These are phyloP conservation scores for Herminia tarsipennalis DNA, from an alignment of 2,888 invertebrate species.

Conservation along the genomic window DNA sequence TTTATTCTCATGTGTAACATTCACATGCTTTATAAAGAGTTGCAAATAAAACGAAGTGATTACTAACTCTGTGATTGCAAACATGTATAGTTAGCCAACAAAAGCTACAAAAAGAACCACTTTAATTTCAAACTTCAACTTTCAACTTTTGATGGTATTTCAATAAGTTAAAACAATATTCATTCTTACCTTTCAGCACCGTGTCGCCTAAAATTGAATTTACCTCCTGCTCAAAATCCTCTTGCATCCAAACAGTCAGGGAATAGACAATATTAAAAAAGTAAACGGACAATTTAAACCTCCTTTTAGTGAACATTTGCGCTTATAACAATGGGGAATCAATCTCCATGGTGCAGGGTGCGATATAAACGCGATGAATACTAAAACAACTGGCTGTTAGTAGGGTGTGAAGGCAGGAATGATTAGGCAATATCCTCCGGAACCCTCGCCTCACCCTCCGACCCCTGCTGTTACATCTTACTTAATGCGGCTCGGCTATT, in stretches of 20 bases:
- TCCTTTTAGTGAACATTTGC: conserved; percentile 61
- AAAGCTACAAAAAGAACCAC: too few species aligned
- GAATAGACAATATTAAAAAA: conserved; percentile 35
- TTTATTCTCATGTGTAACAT: too few species aligned
- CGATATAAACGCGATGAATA: conserved; percentile 75
- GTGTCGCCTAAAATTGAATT: too few species aligned
- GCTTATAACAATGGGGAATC: conserved; percentile 71
- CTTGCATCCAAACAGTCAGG: neutral
- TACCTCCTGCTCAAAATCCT: neutral
- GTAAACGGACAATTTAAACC: conserved; percentile 46
- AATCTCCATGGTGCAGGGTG: conserved; percentile 61
- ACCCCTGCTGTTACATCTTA: conserved; percentile 77
- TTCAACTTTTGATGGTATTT: too few species aligned
- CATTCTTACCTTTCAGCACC: too few species aligned
- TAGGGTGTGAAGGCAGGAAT: conserved; percentile 82
- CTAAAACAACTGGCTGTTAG: conserved; percentile 83
- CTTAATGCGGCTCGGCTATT: conserved; percentile 73
- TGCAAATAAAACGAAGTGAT: too few species aligned
- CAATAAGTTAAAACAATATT: too few species aligned
- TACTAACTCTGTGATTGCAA: too few species aligned
- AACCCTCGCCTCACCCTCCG: conserved; percentile 69
- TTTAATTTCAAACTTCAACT: too few species aligned
- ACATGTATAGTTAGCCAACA: too few species aligned
- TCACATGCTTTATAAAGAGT: too few species aligned
- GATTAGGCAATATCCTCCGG: conserved; percentile 83